Conservation (phyloP, 2,113 vertebrate species). For the Mustela nigripes region DNA sequence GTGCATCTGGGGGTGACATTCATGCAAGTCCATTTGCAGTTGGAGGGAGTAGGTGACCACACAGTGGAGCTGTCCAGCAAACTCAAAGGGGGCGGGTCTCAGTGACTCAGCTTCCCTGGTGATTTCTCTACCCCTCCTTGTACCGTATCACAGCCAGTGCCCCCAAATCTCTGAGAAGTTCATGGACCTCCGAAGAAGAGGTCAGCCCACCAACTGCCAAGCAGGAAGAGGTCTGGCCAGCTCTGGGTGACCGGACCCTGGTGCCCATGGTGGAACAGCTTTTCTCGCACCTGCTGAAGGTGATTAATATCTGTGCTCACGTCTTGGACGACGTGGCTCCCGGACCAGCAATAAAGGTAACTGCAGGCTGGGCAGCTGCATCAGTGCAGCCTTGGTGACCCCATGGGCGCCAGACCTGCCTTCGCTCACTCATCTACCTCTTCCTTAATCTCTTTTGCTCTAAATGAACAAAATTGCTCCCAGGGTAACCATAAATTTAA, state of each 20-base stretch:
- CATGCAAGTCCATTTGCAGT: background rate
- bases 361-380: background rate
- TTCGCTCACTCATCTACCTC: rapidly evolving
- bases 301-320: constrained; percentile 97
- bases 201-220: constrained; percentile 86
- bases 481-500: background rate
- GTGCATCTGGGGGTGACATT: rapidly evolving
- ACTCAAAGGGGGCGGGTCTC: rapidly evolving
- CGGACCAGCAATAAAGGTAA: constrained; percentile 95
- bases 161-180: constrained; percentile 94
- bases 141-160: constrained; percentile 90
- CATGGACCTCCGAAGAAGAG: constrained; percentile 95
- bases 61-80: background rate
- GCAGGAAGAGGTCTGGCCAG: constrained; percentile 95
- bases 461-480: background rate
- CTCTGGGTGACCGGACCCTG: constrained; percentile 92
- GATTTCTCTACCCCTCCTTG: rapidly evolving
- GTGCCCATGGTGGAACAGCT: constrained; percentile 96
- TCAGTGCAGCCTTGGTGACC: background rate
- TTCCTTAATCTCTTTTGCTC: background rate
- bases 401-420: rapidly evolving
- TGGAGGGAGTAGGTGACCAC: background rate
- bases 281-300: constrained; percentile 96
- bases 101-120: background rate
- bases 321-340: constrained; percentile 96